Evolutionary conservation across 2,888 invertebrate species (phyloP), one percentile per base, ranked within the genome.

Genomic region (Arctia plantaginis): DNA sequence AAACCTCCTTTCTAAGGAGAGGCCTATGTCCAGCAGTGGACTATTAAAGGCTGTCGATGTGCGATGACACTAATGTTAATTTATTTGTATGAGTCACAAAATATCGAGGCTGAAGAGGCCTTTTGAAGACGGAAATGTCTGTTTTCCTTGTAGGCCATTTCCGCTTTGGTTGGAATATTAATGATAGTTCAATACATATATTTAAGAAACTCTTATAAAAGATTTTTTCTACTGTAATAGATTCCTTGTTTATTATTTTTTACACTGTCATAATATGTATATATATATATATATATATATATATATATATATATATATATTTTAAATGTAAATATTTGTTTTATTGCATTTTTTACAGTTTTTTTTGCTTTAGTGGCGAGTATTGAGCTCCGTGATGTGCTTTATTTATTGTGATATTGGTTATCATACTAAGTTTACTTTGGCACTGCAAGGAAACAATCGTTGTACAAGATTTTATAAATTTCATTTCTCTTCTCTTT

Each of bases 141-240:
- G 30, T 67, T 47, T 67, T 67, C 33, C 67, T 41, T 66, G 23
- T n/a, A 41, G 20, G 6, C 12, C 13, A 30, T 13, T 67, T 47
- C 67, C 12, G 47, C 23, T 27, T 44, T 30, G 67, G 20, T 33
- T 23, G 10, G 67, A 67, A 47, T 67, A 67, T 67, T 30, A 67
- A 47, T 62, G 15, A 30, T 62, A 62, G 62, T 30, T 30, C 18
- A 62, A 30, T 62, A 30, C 4, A 59, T 59, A n/a, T n/a, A 27
- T 59, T 59, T 23, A 6, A 51, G 23, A 23, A n/a, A n/a, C 23
- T 55, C 55, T 55, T 55, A 3, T 47, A 10, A 18, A 18, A 18
- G 13, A 6, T 55, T n/a, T 55, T 13, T 55, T 10, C 3, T 59
- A 59, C 27, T 30, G 10, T 7, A 62, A 30, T 15, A 30, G 15